A percentile compares a stretch with the other conserved stretches of the same genome.
phyloP scores from a whole-genome alignment of 2,888 invertebrate species.

The Drepana falcataria region DNA sequence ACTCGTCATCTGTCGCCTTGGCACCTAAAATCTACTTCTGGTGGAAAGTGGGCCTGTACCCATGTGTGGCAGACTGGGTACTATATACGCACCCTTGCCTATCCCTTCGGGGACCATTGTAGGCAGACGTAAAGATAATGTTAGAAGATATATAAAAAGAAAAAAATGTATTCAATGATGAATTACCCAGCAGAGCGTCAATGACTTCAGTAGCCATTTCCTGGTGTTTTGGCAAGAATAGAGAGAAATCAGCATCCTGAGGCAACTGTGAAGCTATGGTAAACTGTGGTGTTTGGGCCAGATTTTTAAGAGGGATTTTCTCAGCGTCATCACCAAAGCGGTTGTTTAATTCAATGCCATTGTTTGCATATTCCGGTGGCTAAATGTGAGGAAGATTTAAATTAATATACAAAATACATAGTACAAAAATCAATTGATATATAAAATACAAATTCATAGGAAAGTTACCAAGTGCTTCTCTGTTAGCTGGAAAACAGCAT shows the following conservation, averaged over 20 bases:
- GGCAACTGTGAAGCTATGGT: slow-evolving; percentile 76
- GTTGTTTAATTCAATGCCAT: slow-evolving; percentile 79
- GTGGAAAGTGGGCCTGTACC: too few relatives aligned
- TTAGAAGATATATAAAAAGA: too few relatives aligned
- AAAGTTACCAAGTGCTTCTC: slow-evolving; percentile 80
- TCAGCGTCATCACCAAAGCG: slow-evolving; percentile 79
- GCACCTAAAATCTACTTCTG: too few relatives aligned
- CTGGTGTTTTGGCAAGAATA: slow-evolving; percentile 85
- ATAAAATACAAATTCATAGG: too few relatives aligned
- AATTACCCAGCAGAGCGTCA: slow-evolving; percentile 81
- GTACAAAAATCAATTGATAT: too few relatives aligned
- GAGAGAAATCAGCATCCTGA: slow-evolving; percentile 82
- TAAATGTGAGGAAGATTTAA: slow-evolving; percentile 14
- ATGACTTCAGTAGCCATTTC: slow-evolving; percentile 84
- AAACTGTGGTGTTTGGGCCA: slow-evolving; percentile 77
- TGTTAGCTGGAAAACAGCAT: slow-evolving; percentile 80
- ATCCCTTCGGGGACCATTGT: too few relatives aligned
- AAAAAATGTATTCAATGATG: too few relatives aligned
- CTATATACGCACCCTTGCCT: too few relatives aligned
- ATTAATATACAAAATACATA: slow-evolving; percentile 4
- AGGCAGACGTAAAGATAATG: too few relatives aligned
- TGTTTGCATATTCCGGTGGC: slow-evolving; percentile 68
- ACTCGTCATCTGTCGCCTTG: too few relatives aligned
- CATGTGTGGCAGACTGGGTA: too few relatives aligned
- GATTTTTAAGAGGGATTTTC: slow-evolving; percentile 73